Conservation (phyloP, 2,113 vertebrate genomes). For the Panurus biarmicus region DNA sequence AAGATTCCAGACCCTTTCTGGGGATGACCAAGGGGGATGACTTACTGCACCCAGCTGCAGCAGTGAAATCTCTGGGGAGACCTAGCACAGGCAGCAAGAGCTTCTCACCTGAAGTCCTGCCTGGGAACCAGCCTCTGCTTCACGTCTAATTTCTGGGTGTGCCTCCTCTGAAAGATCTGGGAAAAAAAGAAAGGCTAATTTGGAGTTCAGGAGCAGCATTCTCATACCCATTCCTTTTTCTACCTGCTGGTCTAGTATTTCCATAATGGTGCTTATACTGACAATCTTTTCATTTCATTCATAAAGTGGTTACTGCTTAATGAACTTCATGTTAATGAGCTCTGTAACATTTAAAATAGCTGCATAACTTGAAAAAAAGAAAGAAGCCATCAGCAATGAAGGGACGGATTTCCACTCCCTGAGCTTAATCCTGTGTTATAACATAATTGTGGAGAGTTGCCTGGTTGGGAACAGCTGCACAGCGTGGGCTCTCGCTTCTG, state of each 20-base stretch:
- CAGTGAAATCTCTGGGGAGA: background rate
- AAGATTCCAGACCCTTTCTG: background rate
- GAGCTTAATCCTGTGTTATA: background rate
- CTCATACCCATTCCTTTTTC: background rate
- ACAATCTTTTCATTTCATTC: constrained; percentile 9
- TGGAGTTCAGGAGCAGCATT: background rate
- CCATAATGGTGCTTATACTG: constrained; percentile 2
- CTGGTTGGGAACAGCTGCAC: constrained; percentile 47
- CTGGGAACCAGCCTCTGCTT: background rate
- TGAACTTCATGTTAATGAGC: constrained; percentile 11
- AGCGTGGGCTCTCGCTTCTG: background rate
- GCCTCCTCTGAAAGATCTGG: background rate
- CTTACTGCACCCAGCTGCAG: background rate
- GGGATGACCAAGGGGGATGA: background rate
- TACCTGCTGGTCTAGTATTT: constrained; percentile 36
- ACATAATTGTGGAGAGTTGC: constrained; percentile 1
- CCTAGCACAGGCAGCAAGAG: background rate
- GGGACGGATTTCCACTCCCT: background rate
- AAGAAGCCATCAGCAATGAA: background rate
- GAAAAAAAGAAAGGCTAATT: background rate
- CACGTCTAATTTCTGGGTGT: background rate
- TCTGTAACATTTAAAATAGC: constrained; percentile 29
- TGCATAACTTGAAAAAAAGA: background rate
- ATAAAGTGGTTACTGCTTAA: constrained; percentile 19
- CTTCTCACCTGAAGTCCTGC: background rate